Evolutionary conservation across 2,113 vertebrate species (phyloP).

Genomic region (Martes martes): DNA sequence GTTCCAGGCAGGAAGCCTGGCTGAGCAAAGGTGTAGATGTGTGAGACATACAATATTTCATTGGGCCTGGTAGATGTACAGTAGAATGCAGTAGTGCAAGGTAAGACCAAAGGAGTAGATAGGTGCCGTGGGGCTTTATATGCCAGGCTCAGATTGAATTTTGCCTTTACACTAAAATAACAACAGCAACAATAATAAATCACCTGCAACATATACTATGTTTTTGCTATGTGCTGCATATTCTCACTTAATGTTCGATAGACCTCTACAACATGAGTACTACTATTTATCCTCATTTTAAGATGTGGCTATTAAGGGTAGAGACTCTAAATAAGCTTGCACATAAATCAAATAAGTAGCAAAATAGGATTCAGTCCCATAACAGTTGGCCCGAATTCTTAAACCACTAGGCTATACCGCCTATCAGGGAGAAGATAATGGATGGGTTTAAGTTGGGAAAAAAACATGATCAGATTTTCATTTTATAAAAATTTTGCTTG

Average conservation of each 20-base stretch:
- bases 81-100: rapidly evolving
- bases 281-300: not conserved
- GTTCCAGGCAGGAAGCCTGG: not conserved
- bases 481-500: not conserved
- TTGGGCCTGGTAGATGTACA: rapidly evolving
- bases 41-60: not conserved
- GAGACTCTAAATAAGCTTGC: not conserved
- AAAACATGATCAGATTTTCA: not conserved
- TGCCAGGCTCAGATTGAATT: not conserved
- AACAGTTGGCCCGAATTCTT: not conserved
- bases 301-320: not conserved
- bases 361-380: not conserved
- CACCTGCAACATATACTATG: not conserved
- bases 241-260: not conserved
- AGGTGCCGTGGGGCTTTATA: not conserved
- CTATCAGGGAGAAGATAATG: not conserved
- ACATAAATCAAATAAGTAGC: not conserved
- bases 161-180: not conserved
- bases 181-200: not conserved
- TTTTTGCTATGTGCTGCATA: not conserved
- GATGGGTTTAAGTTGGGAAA: not conserved
- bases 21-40: not conserved
- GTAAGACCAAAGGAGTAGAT: not conserved
- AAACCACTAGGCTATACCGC: not conserved
- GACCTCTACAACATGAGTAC: not conserved